Base-by-base conservation (phyloP, 2,888 invertebrate genomes). In the Allacma fusca region DNA sequence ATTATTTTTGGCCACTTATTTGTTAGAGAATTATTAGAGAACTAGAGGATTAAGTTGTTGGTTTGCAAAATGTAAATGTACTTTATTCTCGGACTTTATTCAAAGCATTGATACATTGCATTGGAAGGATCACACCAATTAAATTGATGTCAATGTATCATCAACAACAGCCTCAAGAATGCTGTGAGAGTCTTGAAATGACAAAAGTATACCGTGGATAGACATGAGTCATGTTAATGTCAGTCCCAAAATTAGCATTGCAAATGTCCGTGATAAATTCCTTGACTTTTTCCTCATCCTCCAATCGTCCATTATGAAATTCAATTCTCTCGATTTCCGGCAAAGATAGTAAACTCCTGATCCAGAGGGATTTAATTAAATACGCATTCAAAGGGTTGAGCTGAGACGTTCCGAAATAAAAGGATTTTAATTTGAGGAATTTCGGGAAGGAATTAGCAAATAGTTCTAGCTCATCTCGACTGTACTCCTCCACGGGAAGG, bases 391-490 rank as follows among this genome's bases (percentile, higher is more conserved):
- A 16, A 2, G 65, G 65, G 34, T 74, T 74, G 9, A 74, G 40
- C 16, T 44, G 64, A 13, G 74, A 74, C 1, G 74, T 74, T 1
- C 74, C 64, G 13, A 74, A 74, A 64, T 74, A 74, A n/a, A 74
- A 40, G 40, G 34, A 64, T 64, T 57, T 74, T 24, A 74, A 40
- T 19, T 64, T 21, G 5, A 23, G 21, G 59, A 74, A 74, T 28
- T 40, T 34, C 5, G 62, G 34, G 21, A 74, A 74, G 12, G 23
- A 24, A 62, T 64, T 64, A 1, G 74, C 74, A 26, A 74, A 64
- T 0, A 64, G 34, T n/a, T 74, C 74, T 40, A 74, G 40, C 43
- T 74, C 74, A 57, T 74, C 74, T n/a, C 74, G 74, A n/a, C 64
- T 64, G 24, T 74, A 74, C 40, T 74, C 74, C 29, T 74, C 74